phyloP scores from a whole-genome alignment of 35 echinoderm and acorn worm genomes.

The Lytechinus pictus region DNA sequence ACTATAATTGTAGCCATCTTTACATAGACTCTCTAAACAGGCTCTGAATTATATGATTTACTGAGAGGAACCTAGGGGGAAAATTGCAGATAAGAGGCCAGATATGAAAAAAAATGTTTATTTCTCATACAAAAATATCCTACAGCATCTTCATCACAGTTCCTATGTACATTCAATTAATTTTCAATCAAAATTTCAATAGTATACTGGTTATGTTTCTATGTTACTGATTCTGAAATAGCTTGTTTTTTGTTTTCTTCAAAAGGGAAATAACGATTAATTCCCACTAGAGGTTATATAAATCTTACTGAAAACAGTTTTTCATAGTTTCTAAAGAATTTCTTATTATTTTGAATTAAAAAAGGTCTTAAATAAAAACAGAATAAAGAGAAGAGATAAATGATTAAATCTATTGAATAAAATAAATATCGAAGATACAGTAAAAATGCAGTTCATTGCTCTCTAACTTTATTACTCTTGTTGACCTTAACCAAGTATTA shows the following conservation, averaged over 20 bases:
- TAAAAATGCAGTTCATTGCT: neutral
- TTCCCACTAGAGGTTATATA: too few species aligned
- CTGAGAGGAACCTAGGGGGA: neutral
- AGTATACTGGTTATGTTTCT: too few species aligned
- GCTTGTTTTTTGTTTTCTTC: too few species aligned
- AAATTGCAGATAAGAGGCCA: neutral
- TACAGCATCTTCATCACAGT: neutral
- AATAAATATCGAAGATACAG: neutral
- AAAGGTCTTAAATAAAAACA: neutral
- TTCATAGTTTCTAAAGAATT: neutral
- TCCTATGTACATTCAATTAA: too few species aligned
- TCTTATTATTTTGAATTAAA: neutral
- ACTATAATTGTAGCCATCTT: slow-evolving; percentile 15
- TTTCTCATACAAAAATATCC: neutral
- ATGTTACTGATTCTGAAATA: too few species aligned
- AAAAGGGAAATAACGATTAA: too few species aligned
- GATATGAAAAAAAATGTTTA: neutral
- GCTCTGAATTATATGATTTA: neutral
- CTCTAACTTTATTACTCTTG: neutral
- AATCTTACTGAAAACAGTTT: neutral
- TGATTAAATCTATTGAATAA: neutral
- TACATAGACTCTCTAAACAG: slow-evolving; percentile 21
- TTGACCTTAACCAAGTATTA: neutral
- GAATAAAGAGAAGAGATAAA: neutral
- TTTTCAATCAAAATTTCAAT: too few species aligned